phyloP scores from a whole-genome alignment of 2,797 vertebrate species.

The Aselliscus stoliczkanus region DNA sequence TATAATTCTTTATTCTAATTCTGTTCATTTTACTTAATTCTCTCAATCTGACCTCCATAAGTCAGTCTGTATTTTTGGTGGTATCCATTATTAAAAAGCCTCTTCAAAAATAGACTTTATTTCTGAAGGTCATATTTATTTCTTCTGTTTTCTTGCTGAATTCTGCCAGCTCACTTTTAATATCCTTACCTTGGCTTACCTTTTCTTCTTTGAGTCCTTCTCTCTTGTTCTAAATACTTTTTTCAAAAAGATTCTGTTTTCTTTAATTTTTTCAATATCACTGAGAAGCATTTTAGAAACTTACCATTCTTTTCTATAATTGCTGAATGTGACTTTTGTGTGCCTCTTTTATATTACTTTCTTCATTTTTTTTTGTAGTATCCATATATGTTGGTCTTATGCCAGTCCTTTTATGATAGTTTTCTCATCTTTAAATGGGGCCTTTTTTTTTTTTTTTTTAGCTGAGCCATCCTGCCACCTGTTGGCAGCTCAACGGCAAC shows the following conservation, averaged over 20 bases:
- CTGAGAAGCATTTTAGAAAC: not conserved
- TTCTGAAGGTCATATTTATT: not conserved
- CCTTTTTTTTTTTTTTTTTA: no score
- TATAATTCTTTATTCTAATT: not conserved
- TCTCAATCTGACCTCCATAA: not conserved
- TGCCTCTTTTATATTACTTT: not conserved
- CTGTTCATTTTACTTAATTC: not conserved
- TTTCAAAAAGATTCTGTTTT: not conserved
- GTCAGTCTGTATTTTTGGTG: not conserved
- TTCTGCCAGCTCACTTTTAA: slow-evolving; percentile 18
- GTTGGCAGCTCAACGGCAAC: no score
- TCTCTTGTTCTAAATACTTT: not conserved
- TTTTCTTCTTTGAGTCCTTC: not conserved
- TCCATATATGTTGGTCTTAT: not conserved
- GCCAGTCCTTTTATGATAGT: not conserved
- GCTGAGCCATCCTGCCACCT: no score
- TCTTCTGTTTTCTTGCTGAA: not conserved
- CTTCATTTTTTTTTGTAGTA: not conserved
- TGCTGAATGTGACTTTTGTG: not conserved
- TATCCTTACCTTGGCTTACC: not conserved
- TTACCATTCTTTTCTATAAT: not conserved
- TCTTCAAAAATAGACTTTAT: slow-evolving; percentile 21
- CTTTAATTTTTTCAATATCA: not conserved
- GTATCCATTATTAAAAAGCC: not conserved
- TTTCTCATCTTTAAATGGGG: not conserved